phyloP scores from a whole-genome alignment of 1,140 invertebrate genomes.

The Bicyclus anynana region DNA sequence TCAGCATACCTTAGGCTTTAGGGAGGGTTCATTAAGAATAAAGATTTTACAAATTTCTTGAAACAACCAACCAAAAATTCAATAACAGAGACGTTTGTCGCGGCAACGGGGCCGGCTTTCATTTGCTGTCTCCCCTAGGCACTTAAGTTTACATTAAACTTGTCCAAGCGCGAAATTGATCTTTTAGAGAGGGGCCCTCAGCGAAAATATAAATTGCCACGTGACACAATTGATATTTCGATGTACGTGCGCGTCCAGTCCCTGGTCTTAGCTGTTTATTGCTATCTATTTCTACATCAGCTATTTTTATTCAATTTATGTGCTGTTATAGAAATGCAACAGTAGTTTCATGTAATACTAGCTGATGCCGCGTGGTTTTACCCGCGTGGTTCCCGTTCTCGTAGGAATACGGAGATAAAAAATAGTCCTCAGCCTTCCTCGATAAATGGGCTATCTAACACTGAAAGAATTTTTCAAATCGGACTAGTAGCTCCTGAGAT shows the following conservation, averaged over 20 bases:
- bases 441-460: too few species aligned
- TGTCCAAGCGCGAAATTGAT: conserved; percentile 75
- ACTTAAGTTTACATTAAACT: conserved; percentile 74
- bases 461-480: too few species aligned
- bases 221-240: conserved; percentile 49
- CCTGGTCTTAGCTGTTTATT: not conserved
- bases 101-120: conserved; percentile 57
- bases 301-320: not conserved
- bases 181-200: conserved; percentile 64
- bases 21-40: conserved; percentile 16
- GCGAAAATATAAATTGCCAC: conserved; percentile 67
- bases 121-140: conserved; percentile 67
- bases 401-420: too few species aligned
- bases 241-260: conserved; percentile 3
- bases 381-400: too few species aligned
- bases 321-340: too few species aligned
- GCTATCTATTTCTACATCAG: not conserved
- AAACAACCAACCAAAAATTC: conserved; percentile 51
- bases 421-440: too few species aligned
- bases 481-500: too few species aligned
- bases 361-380: too few species aligned
- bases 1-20: conserved; percentile 6
- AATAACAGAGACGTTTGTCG: conserved; percentile 70
- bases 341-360: too few species aligned
- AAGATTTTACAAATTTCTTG: conserved; percentile 32